Base-by-base conservation (phyloP, 2,113 vertebrate species). In the Prietella phreatophila region DNA sequence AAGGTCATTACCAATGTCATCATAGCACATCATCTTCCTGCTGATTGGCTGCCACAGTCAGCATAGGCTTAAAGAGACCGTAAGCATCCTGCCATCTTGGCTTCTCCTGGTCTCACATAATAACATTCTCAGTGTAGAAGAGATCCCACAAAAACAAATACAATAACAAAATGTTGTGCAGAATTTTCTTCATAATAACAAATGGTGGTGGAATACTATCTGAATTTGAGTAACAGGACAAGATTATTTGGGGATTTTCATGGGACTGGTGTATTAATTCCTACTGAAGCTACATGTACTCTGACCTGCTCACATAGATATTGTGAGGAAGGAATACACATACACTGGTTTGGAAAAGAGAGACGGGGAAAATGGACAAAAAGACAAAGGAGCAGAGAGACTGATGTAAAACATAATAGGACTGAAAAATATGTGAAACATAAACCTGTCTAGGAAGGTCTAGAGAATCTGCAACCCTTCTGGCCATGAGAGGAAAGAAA, bases 1-100 rank as follows among this genome's bases (percentile, higher is more conserved):
- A 95, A 95, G 94, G 94, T 94, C 93, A 63, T 79, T 13, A 58
- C 87, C 94, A 94, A 95, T 93, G 94, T 94, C 92, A 42, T 87
- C 82, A 82, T 71, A 63, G 39, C 91, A 86, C 80, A 58, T 80
- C 91, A 83, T 71, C 90, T 82, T 83, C 56, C 60, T 25, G 36
- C 76, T 89, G 89, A 93, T 95, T 93, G 94, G 95, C 88, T 86
- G 88, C 60, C 5, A 53, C 20, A 75, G 67, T 61, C 33, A 53
- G 89, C 85, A 82, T 30, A 79, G 81, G 65, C 89, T 95, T 95
- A 95, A 95, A 95, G 95, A 90, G 91, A 92, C 93, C 92, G 92
- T 53, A 36, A 27, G 36, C 53, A 42, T 67, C 60, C 50, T 84
- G 84, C 89, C 85, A 89, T 93, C 71, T 93, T 87, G 20, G 47